phyloP scores from a whole-genome alignment of 2,888 invertebrate species.

The Peribatodes rhomboidaria region DNA sequence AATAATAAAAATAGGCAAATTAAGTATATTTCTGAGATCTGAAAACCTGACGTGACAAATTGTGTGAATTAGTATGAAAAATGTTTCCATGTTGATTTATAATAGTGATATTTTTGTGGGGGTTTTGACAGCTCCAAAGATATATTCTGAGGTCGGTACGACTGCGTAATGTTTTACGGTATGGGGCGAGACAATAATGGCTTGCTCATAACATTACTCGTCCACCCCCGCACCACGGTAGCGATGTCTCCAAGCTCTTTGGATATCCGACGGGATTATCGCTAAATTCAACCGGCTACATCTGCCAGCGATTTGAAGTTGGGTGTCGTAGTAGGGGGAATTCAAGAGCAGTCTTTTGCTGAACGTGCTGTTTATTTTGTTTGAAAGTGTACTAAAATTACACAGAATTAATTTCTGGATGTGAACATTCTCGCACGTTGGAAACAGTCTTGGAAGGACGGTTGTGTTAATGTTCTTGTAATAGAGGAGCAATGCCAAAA shows the following conservation, averaged over 20 bases:
- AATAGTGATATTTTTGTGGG: conserved; percentile 49
- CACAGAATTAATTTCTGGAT: conserved; percentile 64
- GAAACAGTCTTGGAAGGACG: not conserved
- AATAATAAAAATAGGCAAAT: conserved; percentile 27
- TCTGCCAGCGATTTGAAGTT: conserved; percentile 31
- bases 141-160: conserved; percentile 72
- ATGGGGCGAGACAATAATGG: conserved; percentile 87
- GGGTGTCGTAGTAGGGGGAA: conserved; percentile 64
- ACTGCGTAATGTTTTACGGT: conserved; percentile 86
- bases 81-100: conserved; percentile 24
- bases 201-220: conserved; percentile 87
- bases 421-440: conserved; percentile 59
- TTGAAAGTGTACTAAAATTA: conserved; percentile 69
- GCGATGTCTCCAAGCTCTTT: conserved; percentile 65
- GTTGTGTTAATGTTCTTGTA: not conserved
- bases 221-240: conserved; percentile 77
- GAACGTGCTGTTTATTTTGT: conserved; percentile 70
- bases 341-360: conserved; percentile 70
- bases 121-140: conserved; percentile 76
- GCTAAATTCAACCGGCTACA: conserved; percentile 24
- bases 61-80: conserved; percentile 42
- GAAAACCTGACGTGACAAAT: conserved; percentile 31
- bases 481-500: not conserved
- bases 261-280: conserved; percentile 52
- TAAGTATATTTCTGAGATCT: conserved; percentile 21